Evolutionary conservation across 1,140 invertebrate genomes (phyloP), one percentile per base, ranked within the genome.

Genomic region (Triops longicaudatus): DNA sequence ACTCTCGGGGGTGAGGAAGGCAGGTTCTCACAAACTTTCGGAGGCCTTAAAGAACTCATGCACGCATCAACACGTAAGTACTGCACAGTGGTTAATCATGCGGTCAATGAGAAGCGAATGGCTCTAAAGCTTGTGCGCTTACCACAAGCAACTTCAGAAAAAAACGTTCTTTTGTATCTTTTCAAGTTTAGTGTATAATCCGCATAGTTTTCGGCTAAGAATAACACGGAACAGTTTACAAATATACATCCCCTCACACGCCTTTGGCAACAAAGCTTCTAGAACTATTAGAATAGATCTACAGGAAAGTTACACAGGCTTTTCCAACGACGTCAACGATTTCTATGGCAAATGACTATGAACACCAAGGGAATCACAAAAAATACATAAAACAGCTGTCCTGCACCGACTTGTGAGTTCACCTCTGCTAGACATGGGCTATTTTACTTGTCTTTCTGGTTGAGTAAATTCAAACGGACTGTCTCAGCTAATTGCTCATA

Each of bases 401-500:
- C 50, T 63, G 50, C 17, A n/a, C 22, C 10, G 50, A 63, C 2
- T 4, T 7, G 31, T 37, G 31, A 37, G 31, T 7, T 63, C 4
- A 63, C 22, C 22, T 63, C 22, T 22, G 50, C 50, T 63, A 63
- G 50, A 63, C 5, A 22, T 63, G 0, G 1, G 7, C 7, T 22
- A 9, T 63, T 63, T 75, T 75, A 63, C 28, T 75, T 43, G 5
- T 75, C 42, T n/a, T 75, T 43, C 22, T 75, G 74, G 27, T 75
- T 28, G 31, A 75, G 14, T 17, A 43, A 44, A 27, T 75, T 75
- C 26, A 77, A 43, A 12, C 76, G 78, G 22, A 79, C 75, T 11
- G 71, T 72, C 28, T 79, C 74, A 14, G 75, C 76, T 27, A 79
- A 28, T 27, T 79, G 78, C 72, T 79, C 78, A 73, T 79, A 79